Evolutionary conservation across 1,140 invertebrate genomes (phyloP), one percentile per base, ranked within the genome.

Genomic region (Musca vetustissima): DNA sequence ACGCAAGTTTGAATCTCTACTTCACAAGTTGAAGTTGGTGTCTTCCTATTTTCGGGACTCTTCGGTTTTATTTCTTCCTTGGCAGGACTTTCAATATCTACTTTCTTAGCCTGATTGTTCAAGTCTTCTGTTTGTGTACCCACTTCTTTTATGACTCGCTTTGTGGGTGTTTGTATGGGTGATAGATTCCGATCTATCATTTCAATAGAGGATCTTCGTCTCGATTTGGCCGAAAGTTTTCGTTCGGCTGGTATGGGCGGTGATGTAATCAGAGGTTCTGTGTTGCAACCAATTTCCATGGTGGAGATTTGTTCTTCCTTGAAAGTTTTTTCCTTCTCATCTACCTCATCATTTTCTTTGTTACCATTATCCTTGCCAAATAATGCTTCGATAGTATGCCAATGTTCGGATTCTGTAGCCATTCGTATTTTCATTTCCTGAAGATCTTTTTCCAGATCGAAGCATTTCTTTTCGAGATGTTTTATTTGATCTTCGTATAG

Each of bases 341-440:
- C 25, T 68, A 53, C 21, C 1, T 43, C 32, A 0, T 6, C n/a
- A 19, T 36, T 19, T 1, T 68, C 47, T 21, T 17, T 36, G 7
- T 6, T 2, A 17, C 14, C 22, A 9, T 4, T 47, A 19, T 19
- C n/a, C n/a, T 50, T 21, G 0, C 72, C 73, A 14, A 82, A 83
- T 22, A 83, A 32, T 4, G 79, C 76, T n/a, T 74, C 66, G 19
- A 83, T 79, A 15, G 77, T 81, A 22, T 76, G 76, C 80, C 81
- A 83, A 28, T 82, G 81, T 25, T 81, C 75, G 9, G 71, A 71
- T 11, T 82, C 76, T 7, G 71, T 71, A 17, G 75, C 75, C 21
- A 76, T 72, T 1, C 69, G 67, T 22, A 80, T 15, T 21, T 73
- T 68, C 25, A 76, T 21, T 21, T 76, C 74, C 0, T 22, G n/a